phyloP scores from a whole-genome alignment of 2,888 invertebrate genomes.

The Rapana venosa region DNA sequence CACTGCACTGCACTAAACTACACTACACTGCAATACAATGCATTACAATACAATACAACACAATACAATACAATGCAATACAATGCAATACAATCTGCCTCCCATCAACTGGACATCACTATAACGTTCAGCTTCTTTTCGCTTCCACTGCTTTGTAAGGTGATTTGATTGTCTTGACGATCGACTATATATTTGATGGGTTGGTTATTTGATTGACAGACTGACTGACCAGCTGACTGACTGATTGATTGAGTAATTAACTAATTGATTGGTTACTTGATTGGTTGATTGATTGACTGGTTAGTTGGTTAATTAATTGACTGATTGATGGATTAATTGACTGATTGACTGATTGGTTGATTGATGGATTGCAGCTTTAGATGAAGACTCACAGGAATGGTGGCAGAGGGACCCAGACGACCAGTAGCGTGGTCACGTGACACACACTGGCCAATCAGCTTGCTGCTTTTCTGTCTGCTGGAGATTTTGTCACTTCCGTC shows the following conservation, averaged over 20 bases:
- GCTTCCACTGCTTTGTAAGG: not conserved
- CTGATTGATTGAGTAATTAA: not conserved
- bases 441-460: conserved; percentile 20
- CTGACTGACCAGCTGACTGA: not conserved
- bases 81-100: too few species aligned
- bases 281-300: not conserved
- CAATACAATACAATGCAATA: too few species aligned
- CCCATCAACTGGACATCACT: too few species aligned
- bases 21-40: too few species aligned
- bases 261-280: not conserved
- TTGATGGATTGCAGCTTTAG: conserved; percentile 33
- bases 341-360: not conserved
- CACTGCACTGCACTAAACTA: too few species aligned
- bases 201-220: not conserved
- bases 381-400: conserved; percentile 43
- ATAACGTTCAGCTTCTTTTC: not conserved
- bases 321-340: not conserved
- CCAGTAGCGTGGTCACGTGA: conserved; percentile 37
- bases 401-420: conserved; percentile 20
- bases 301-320: not conserved
- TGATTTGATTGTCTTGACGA: not conserved
- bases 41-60: too few species aligned
- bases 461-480: conserved; percentile 7
- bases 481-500: not conserved
- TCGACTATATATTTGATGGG: not conserved